These are phyloP conservation scores for Lasius fuliginosus DNA, from an alignment of 2,888 invertebrate genomes.

Conservation along the genomic window DNA sequence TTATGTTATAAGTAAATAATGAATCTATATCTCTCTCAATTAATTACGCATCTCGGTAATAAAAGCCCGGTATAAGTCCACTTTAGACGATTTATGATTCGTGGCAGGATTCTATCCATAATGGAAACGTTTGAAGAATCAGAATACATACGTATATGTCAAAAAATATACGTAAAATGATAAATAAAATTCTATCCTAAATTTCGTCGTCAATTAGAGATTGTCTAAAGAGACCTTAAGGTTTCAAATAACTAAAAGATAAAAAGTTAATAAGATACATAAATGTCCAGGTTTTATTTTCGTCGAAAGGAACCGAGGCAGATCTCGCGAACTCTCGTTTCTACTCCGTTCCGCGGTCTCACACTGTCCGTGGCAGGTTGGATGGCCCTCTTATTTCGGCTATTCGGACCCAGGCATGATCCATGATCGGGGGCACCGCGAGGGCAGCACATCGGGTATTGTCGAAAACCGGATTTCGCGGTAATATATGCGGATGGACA, in stretches of 20 bases:
- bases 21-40: background rate
- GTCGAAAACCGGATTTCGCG: slow-evolving; percentile 78
- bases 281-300: background rate
- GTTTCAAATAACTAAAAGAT: background rate
- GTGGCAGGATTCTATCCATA: background rate
- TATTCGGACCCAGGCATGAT: slow-evolving; percentile 54
- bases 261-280: background rate
- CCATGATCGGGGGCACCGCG: slow-evolving; percentile 56
- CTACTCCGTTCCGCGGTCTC: slow-evolving; percentile 25
- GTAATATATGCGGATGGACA: slow-evolving; percentile 79
- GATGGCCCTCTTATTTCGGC: slow-evolving; percentile 36
- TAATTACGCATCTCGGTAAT: background rate
- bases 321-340: slow-evolving; percentile 18
- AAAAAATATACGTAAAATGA: background rate
- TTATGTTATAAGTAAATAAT: background rate
- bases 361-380: slow-evolving; percentile 47
- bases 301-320: too few species aligned
- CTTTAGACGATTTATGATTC: background rate
- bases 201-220: background rate
- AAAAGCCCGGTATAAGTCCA: background rate
- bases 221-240: background rate
- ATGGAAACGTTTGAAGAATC: background rate
- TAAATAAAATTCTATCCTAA: background rate
- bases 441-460: slow-evolving; percentile 65
- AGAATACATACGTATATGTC: background rate